Percentiles rank a stretch among this genome's conserved stretches.
Evolutionary conservation across 2,797 vertebrate species (phyloP).

Genomic region (Heteromormyrus szaboi): DNA sequence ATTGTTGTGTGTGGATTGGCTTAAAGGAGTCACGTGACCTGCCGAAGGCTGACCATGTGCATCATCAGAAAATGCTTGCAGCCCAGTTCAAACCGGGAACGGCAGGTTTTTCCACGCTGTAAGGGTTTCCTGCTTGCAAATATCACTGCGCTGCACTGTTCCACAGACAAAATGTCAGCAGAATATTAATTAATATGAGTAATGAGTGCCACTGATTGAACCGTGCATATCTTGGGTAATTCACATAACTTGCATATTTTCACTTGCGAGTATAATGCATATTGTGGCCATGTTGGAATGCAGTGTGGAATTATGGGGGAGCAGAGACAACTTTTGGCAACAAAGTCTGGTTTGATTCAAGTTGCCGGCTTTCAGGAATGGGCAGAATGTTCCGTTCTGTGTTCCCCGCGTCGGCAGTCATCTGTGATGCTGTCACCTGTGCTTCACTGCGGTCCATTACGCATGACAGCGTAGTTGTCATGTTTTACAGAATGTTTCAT

Average conservation of each 20-base stretch:
- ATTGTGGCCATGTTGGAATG: neutral
- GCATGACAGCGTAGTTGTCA: neutral
- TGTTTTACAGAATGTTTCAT: neutral
- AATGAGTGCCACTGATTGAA: neutral
- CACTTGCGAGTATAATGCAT: neutral
- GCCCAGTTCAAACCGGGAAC: neutral
- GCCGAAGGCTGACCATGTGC: neutral
- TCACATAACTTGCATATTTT: neutral
- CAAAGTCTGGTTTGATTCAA: neutral
- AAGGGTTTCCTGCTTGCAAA: neutral
- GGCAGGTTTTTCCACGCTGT: neutral
- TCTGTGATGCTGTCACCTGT: neutral
- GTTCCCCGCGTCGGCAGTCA: neutral
- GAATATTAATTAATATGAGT: constrained; percentile 6
- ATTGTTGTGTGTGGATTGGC: neutral
- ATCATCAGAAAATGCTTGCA: neutral
- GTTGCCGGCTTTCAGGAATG: neutral
- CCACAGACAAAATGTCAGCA: constrained; percentile 2
- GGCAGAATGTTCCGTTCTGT: neutral
- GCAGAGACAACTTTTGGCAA: neutral
- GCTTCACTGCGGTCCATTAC: neutral
- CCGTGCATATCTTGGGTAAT: neutral
- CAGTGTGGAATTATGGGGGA: neutral
- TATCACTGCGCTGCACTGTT: neutral
- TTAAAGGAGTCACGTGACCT: neutral